Evolutionary conservation across 2,888 invertebrate genomes (phyloP).

Genomic region (Sphaerophoria taeniata): DNA sequence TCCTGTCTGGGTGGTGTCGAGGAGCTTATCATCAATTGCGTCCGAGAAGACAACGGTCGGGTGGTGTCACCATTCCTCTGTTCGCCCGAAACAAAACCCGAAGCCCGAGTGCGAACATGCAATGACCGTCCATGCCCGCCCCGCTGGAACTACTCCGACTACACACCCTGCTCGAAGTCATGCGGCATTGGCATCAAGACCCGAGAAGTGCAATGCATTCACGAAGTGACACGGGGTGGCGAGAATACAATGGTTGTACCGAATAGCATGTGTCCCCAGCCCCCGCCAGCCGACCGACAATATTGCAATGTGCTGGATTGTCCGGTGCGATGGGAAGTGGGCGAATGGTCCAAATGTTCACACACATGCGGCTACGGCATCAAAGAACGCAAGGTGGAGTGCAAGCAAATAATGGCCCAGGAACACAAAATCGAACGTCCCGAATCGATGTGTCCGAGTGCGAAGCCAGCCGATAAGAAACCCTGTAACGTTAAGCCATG

Average conservation of each 20-base stretch:
- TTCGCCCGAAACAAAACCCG: slow-evolving; percentile 93
- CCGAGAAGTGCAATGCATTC: slow-evolving; percentile 87
- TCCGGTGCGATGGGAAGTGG: slow-evolving; percentile 94
- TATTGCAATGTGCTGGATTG: slow-evolving; percentile 97
- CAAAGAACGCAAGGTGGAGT: slow-evolving; percentile 91
- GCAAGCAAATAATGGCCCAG: slow-evolving; percentile 96
- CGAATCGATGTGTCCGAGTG: slow-evolving; percentile 89
- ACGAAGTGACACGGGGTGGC: slow-evolving; percentile 91
- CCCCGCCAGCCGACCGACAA: slow-evolving; percentile 93
- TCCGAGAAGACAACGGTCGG: slow-evolving; percentile 93
- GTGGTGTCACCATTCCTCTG: slow-evolving; percentile 95
- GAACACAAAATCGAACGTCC: slow-evolving; percentile 94
- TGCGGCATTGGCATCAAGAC: slow-evolving; percentile 98
- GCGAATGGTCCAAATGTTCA: slow-evolving; percentile 96
- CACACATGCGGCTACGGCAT: slow-evolving; percentile 96
- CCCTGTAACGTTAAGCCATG: slow-evolving; percentile 94
- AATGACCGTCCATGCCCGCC: slow-evolving; percentile 98
- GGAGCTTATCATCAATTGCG: slow-evolving; percentile 94
- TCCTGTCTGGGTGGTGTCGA: slow-evolving; percentile 95
- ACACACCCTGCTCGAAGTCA: slow-evolving; percentile 94
- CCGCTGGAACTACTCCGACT: slow-evolving; percentile 95
- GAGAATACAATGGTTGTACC: slow-evolving; percentile 96
- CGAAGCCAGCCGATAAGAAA: slow-evolving; percentile 90
- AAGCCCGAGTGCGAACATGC: slow-evolving; percentile 93
- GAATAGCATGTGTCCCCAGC: slow-evolving; percentile 94